phyloP scores from a whole-genome alignment of 1,140 invertebrate genomes.

The Diorhabda sublineata region DNA sequence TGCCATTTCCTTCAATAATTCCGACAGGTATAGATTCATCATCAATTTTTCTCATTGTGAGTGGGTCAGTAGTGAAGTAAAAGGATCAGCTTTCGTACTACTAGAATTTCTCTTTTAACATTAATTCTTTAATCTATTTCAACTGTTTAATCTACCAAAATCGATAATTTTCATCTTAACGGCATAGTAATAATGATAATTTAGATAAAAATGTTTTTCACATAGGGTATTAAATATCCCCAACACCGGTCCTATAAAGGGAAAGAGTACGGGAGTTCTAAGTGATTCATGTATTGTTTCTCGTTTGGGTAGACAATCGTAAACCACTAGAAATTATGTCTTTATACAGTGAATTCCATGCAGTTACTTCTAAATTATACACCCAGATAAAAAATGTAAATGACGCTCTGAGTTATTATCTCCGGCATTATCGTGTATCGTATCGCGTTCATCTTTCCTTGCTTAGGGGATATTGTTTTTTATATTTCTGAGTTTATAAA shows the following conservation, averaged over 20 bases:
- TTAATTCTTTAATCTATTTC: too few relatives aligned
- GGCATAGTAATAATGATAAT: too few relatives aligned
- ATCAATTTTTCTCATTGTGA: too few relatives aligned
- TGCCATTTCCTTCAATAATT: too few relatives aligned
- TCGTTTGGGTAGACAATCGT: conserved; percentile 43
- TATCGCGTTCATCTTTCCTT: conserved; percentile 21
- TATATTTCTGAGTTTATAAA: conserved; percentile 1
- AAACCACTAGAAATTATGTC: conserved; percentile 46
- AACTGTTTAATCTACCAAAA: too few relatives aligned
- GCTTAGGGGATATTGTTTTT: conserved; percentile 22
- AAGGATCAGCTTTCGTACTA: too few relatives aligned
- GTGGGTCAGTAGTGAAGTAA: too few relatives aligned
- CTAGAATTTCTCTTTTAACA: too few relatives aligned
- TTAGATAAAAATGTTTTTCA: too few relatives aligned
- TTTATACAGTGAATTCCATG: conserved; percentile 40
- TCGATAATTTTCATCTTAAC: too few relatives aligned
- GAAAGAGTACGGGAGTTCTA: conserved; percentile 31
- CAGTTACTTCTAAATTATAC: conserved; percentile 38
- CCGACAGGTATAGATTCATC: too few relatives aligned
- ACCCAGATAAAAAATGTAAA: conserved; percentile 42
- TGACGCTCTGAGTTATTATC: conserved; percentile 38
- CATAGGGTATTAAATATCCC: too few relatives aligned
- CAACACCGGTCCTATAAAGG: conserved; percentile 18
- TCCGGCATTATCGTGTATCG: conserved; percentile 19
- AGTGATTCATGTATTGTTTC: conserved; percentile 48